Evolutionary conservation across 2,797 vertebrate genomes (phyloP), one percentile per base, ranked within the genome.

Genomic region (Danio tinwini): DNA sequence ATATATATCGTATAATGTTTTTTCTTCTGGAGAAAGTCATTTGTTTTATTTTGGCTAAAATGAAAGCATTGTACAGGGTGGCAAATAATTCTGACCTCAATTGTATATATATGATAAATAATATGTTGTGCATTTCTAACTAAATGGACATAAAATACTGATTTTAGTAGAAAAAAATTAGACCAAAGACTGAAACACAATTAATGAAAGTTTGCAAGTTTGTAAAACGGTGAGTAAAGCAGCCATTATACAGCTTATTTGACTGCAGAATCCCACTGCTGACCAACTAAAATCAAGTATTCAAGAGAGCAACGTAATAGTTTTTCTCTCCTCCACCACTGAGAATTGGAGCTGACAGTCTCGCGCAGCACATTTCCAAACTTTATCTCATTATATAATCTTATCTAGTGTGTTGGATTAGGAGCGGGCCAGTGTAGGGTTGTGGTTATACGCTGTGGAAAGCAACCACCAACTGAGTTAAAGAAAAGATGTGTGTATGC

Each of bases 391-490:
- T 86, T 75, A 84, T 89, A 88, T 85, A 87, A 91, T 89, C 74
- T 86, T 88, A 91, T 88, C 87, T 49, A 19, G 9, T 59, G 45
- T 39, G 82, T 70, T 72, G 84, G 74, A 83, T 84, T 84, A 83
- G 81, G 52, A 87, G 74, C 53, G 74, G 76, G 83, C 85, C 88
- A 84, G 63, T 85, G 14, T 4, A 62, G 72, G 85, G 79, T 88
- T 86, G 84, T 83, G 81, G 86, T 86, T 88, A 85, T 83, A 71
- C 84, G 76, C 69, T n/a, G 87, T 78, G 84, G 89, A 86, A 92
- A 91, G 88, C 88, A 86, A 82, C 83, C 73, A 81, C 87, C 89
- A 87, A 89, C 82, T 76, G 85, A 81, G 86, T 88, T 77, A 87
- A 58, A 85, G 88, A 52, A 70, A 29, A 61, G 17, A 84, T 82